A percentile compares a stretch with the other conserved stretches of the same genome.
phyloP scores from a whole-genome alignment of 23 tunicate genomes.

The Styela clava region DNA sequence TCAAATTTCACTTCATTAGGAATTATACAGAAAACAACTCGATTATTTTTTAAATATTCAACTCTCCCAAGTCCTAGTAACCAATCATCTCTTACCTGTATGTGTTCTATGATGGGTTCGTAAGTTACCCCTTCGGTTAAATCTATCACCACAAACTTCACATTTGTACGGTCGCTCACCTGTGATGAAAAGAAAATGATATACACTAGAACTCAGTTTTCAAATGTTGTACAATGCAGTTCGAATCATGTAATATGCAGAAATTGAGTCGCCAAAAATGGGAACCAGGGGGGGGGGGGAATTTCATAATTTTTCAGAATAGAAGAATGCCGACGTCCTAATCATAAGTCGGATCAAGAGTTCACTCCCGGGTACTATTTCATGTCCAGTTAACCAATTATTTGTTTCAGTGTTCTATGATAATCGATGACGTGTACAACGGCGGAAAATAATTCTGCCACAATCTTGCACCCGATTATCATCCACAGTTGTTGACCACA shows the following conservation, averaged over 20 bases:
- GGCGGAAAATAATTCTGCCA: too few species aligned
- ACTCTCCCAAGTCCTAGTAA: too few species aligned
- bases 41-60: too few species aligned
- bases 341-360: too few species aligned
- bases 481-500: too few species aligned
- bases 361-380: background rate
- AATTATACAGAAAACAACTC: background rate
- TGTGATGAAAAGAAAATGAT: background rate
- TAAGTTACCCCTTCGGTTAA: background rate
- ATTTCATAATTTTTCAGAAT: background rate
- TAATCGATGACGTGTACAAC: too few species aligned
- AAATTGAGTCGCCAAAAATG: background rate
- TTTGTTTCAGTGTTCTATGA: too few species aligned
- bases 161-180: background rate
- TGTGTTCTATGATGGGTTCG: background rate
- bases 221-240: background rate
- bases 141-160: background rate
- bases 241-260: background rate
- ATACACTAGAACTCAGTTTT: background rate
- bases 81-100: background rate
- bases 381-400: too few species aligned
- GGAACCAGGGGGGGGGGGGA: slow-evolving; percentile 8
- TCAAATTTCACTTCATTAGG: background rate
- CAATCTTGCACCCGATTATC: too few species aligned
- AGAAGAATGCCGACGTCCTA: background rate